Evolutionary conservation across 2,888 invertebrate species (phyloP), one percentile per base, ranked within the genome.

Genomic region (Trissonchulus sp.): DNA sequence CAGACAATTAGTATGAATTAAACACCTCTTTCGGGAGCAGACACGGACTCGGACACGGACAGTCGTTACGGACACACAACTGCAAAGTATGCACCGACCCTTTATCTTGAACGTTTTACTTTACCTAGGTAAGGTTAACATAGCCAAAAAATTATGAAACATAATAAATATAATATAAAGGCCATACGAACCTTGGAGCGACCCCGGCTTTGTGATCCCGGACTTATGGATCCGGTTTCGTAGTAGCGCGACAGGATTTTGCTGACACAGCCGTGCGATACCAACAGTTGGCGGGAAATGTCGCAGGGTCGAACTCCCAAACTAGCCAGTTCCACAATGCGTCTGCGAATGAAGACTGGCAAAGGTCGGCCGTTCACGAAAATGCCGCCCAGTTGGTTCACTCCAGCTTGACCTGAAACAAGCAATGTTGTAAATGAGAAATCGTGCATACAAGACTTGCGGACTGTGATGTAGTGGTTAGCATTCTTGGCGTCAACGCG

Each of bases 171-270:
- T n/a, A n/a, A n/a, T n/a, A n/a, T n/a, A n/a, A n/a, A n/a, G n/a
- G n/a, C n/a, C n/a, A n/a, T n/a, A n/a, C n/a, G n/a, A n/a, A 94
- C 94, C 91, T 94, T 95, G 60, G 94, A 93, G 86, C 94, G 95
- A 84, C 93, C 93, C 74, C 95, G 94, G 33, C 95, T 94, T 80
- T 94, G 94, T 68, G 94, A 93, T 0, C 96, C 96, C 0, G 96
- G 96, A 79, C 94, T 89, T 78, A 96, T 96, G 77, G 94, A 94
- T 1, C 96, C 96, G 0, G 96, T 97, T 88, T 96, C 96, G 87
- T 96, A 95, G 87, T 94, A 97, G 80, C 96, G 88, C 23, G 96
- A 95, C 76, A 97, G 88, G 79, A 97, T 97, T 88, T 97, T 97
- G 79, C 94, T 95, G 74, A 97, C 96, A 86, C 96, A 97, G 76